phyloP scores from a whole-genome alignment of 30 jellyfish, hydroid and myxozoan species.

The Hydractinia symbiolongicarpus region DNA sequence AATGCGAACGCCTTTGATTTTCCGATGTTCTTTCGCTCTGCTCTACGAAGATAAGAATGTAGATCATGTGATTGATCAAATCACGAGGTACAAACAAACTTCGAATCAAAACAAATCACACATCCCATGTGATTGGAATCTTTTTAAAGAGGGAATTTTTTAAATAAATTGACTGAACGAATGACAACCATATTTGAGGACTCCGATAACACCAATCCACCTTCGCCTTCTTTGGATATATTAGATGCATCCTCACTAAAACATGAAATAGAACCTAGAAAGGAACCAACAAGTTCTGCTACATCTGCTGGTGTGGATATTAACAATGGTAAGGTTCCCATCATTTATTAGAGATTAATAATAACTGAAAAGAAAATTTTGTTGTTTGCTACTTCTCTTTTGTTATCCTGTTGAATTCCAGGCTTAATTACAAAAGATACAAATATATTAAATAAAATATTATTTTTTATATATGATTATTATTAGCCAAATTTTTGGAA shows the following conservation, averaged over 20 bases:
- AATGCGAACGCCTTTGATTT: too few species aligned
- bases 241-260: conserved; percentile 29
- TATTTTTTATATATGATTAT: too few species aligned
- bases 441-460: too few species aligned
- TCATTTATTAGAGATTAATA: too few species aligned
- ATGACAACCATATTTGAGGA: conserved; percentile 41
- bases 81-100: conserved; percentile 43
- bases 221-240: conserved; percentile 34
- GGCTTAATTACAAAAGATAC: too few species aligned
- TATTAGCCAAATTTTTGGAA: too few species aligned
- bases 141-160: conserved; percentile 18
- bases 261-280: conserved; percentile 18
- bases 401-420: too few species aligned
- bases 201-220: conserved; percentile 34
- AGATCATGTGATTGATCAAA: conserved; percentile 28
- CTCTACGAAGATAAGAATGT: conserved; percentile 7
- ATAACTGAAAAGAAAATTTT: too few species aligned
- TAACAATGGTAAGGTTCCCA: neutral
- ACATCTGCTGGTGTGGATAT: conserved; percentile 5
- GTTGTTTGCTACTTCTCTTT: too few species aligned
- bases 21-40: too few species aligned
- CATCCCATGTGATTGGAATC: conserved; percentile 38
- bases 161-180: neutral
- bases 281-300: conserved; percentile 8
- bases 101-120: conserved; percentile 31